Percentiles rank a stretch among this genome's conserved stretches.
Evolutionary conservation across 2,888 invertebrate species (phyloP).

Genomic region (Macropis europaea): DNA sequence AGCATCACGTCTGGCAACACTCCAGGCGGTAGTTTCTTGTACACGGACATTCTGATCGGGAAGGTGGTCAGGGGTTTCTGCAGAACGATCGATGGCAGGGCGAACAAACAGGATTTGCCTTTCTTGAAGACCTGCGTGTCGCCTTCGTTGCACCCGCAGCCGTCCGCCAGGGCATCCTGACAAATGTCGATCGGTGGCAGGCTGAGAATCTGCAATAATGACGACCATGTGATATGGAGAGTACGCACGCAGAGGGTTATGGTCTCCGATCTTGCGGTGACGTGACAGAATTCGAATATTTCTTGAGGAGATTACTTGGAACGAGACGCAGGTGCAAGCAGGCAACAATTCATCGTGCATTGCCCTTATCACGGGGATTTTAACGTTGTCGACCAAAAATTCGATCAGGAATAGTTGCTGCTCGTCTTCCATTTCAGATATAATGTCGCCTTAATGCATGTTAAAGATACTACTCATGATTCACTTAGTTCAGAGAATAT

Average conservation of each 20-base stretch:
- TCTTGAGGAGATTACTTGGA: conserved; percentile 79
- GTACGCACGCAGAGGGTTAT: too few species aligned
- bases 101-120: conserved; percentile 87
- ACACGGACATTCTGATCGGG: conserved; percentile 82
- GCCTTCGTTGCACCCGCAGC: conserved; percentile 79
- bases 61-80: conserved; percentile 81
- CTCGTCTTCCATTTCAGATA: conserved; percentile 47
- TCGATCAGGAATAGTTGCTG: conserved; percentile 82
- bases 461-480: not conserved
- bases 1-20: conserved; percentile 84
- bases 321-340: conserved; percentile 83
- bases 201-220: conserved; percentile 79
- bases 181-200: conserved; percentile 84
- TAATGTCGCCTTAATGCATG: not conserved
- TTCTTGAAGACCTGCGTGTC: conserved; percentile 82
- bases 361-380: conserved; percentile 72
- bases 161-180: conserved; percentile 80
- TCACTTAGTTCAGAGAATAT: not conserved
- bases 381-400: conserved; percentile 83
- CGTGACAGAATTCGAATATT: too few species aligned
- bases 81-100: conserved; percentile 82
- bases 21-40: conserved; percentile 83
- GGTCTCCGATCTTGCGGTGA: too few species aligned
- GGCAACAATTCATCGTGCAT: conserved; percentile 70
- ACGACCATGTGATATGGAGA: too few species aligned